These are phyloP conservation scores for Battus philenor DNA, from an alignment of 1,140 invertebrate species.

Conservation along the genomic window DNA sequence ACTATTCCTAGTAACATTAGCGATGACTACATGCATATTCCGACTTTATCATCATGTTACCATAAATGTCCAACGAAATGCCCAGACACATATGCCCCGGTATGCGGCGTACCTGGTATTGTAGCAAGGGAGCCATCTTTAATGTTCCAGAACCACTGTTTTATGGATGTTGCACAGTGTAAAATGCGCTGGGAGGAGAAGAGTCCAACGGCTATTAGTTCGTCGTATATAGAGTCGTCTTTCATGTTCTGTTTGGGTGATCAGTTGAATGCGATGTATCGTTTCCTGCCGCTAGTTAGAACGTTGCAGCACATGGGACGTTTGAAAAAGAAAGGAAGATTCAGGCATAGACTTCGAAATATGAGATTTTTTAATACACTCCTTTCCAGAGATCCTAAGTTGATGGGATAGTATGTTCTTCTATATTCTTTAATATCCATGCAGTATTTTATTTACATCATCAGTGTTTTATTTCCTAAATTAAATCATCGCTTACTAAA, in stretches of 20 bases:
- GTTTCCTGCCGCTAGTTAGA: constrained; percentile 46
- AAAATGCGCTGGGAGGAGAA: constrained; percentile 52
- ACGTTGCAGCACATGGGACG: constrained; percentile 57
- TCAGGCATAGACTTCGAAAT: constrained; percentile 37
- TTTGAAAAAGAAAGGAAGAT: constrained; percentile 45
- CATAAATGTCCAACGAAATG: constrained; percentile 59
- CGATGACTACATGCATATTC: constrained; percentile 40
- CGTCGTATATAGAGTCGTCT: constrained; percentile 44
- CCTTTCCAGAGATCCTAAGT: constrained; percentile 33
- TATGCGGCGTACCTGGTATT: constrained; percentile 42
- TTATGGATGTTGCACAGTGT: constrained; percentile 62
- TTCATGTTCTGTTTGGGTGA: constrained; percentile 58
- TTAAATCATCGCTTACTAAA: too few relatives aligned
- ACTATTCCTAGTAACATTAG: constrained; percentile 37
- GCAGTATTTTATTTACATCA: too few relatives aligned
- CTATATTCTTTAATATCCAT: too few relatives aligned
- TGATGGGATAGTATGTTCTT: constrained; percentile 46
- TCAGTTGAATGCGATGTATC: constrained; percentile 38
- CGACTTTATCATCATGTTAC: constrained; percentile 47
- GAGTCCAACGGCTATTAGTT: constrained; percentile 34
- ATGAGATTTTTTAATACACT: constrained; percentile 43
- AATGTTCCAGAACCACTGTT: constrained; percentile 62
- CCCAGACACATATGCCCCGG: constrained; percentile 51
- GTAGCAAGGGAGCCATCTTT: constrained; percentile 37
- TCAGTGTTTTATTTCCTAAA: too few relatives aligned